Base-by-base conservation (phyloP, 1,140 invertebrate species). In the Dicyema japonicum region DNA sequence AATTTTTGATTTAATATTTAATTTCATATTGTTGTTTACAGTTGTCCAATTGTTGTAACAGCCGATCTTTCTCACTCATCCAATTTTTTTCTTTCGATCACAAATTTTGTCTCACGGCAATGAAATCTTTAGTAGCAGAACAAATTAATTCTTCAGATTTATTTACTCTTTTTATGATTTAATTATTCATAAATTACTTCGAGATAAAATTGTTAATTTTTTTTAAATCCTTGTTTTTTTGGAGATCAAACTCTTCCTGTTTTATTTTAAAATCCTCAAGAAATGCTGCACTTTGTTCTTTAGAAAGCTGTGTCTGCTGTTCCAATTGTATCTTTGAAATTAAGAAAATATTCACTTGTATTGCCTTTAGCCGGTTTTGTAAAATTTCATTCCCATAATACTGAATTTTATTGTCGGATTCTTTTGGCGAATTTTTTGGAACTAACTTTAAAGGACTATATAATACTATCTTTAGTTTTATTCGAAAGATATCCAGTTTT, bases 111-210 rank as follows among this genome's bases (percentile, higher is more conserved):
- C 46, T 30, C 21, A 41, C 36, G 26, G 46, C 39, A 13, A 53
- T 33, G 30, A 48, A 46, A 29, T 51, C 47, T 36, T 46, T 44
- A 4, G 50, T 51, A 29, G 41, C 48, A 26, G 47, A 43, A 32
- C 51, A 48, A 23, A 53, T 31, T 9, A 53, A 33, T 29, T 51
- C 47, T 31, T 53, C 47, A 9, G 46, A 48, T 36, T 50, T 46
- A 29, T 49, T 41, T 22, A 53, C n/a, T n/a, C n/a, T n/a, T n/a
- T n/a, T n/a, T n/a, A n/a, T n/a, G 13, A 2, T 4, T 11, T 5
- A 12, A 17, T 8, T 17, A 9, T 19, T 29, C 15, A 15, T 9
- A 2, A 33, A 34, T 36, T 37, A 47, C 44, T 52, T 52, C 34
- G 50, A 46, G 26, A 44, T 43, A 3, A 49, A 32, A 19, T 38